These are phyloP conservation scores for Lagopus muta DNA, from an alignment of 2,113 vertebrate genomes.

Conservation along the genomic window DNA sequence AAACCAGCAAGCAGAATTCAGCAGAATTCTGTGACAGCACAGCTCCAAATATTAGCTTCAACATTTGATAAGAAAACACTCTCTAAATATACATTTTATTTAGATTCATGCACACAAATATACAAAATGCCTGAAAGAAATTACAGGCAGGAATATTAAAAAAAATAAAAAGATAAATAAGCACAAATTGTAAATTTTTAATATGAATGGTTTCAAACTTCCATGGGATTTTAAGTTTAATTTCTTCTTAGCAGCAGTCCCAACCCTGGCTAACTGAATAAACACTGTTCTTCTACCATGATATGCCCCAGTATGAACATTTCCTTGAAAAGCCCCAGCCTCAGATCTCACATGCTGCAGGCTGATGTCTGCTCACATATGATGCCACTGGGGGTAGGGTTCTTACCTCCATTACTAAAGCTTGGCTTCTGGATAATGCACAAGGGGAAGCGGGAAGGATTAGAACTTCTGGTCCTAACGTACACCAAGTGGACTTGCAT, in stretches of 20 bases:
- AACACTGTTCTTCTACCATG: neutral
- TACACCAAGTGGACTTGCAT: neutral
- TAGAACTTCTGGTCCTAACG: neutral
- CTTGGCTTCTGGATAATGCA: neutral
- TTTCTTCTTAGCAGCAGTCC: neutral
- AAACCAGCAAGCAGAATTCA: neutral
- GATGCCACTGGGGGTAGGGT: neutral
- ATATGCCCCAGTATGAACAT: neutral
- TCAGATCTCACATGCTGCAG: neutral
- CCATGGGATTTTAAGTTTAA: neutral
- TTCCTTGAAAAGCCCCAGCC: neutral
- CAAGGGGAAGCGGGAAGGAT: neutral
- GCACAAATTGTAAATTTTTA: neutral
- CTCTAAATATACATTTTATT: neutral
- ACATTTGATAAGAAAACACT: neutral
- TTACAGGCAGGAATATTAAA: neutral
- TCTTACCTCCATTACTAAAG: neutral
- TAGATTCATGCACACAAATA: neutral
- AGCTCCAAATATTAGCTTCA: neutral
- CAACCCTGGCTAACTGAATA: accelerated
- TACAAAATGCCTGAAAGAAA: neutral
- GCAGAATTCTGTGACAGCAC: neutral
- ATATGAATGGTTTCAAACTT: neutral
- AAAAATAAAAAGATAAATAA: accelerated
- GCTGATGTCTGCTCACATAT: neutral